Conservation (phyloP, 1,140 invertebrate genomes). For the Mylabris phalerata region DNA sequence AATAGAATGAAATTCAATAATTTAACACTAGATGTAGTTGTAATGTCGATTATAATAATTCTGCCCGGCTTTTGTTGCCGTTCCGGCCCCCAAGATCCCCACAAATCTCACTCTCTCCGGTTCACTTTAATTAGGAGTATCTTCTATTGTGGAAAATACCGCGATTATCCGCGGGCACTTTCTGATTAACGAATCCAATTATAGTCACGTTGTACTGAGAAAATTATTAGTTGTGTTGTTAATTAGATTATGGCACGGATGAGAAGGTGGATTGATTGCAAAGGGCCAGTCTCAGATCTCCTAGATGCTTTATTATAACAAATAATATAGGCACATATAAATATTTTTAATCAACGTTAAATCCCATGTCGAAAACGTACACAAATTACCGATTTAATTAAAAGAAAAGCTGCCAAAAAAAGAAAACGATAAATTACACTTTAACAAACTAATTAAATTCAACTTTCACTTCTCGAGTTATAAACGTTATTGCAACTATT, state of each 20-base stretch:
- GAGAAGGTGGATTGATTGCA: slow-evolving; percentile 31
- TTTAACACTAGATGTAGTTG: not conserved
- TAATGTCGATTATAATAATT: not conserved
- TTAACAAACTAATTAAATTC: no score
- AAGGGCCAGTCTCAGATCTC: slow-evolving; percentile 1
- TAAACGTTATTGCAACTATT: no score
- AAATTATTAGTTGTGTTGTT: slow-evolving; percentile 46
- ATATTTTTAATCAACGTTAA: no score
- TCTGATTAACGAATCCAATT: slow-evolving; percentile 47
- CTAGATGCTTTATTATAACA: no score
- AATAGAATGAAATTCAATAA: not conserved
- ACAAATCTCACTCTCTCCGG: not conserved
- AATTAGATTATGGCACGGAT: slow-evolving; percentile 41
- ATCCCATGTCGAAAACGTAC: no score
- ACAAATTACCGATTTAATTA: no score
- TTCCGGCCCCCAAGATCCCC: not conserved
- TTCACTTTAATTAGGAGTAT: slow-evolving; percentile 43
- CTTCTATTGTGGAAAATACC: slow-evolving; percentile 39
- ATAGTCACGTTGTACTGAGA: slow-evolving; percentile 44
- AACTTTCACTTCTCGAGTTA: no score
- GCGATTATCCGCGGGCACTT: slow-evolving; percentile 40
- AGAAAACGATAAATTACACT: no score
- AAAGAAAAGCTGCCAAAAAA: no score
- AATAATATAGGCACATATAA: no score
- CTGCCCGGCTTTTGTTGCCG: not conserved